Base-by-base conservation (phyloP, 2,113 vertebrate genomes). In the Elachura formosa region DNA sequence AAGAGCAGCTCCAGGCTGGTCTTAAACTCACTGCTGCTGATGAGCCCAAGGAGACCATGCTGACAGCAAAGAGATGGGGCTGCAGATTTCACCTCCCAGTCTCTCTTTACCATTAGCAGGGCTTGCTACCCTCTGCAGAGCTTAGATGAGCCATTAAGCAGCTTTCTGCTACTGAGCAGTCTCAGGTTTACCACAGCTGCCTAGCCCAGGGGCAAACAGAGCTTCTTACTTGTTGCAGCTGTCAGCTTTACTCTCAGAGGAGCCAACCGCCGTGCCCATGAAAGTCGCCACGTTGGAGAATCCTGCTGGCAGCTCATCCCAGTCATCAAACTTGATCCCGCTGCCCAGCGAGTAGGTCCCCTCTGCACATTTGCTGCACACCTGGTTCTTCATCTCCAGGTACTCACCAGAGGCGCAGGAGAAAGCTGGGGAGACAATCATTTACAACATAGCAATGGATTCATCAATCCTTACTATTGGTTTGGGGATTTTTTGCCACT, bases 331-430 rank as follows among this genome's bases (percentile, higher is more conserved):
- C 90, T 99, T 98, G 96, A 99, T 98, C 34, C 99, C 99, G 2
- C 99, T 99, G 93, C 99, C 99, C 56, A 99, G 96, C 0, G 99
- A 99, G 96, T 99, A 99, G 94, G 98, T 99, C 23, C 99, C 99
- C 38, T 99, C 98, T 0, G 98, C 98, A 96, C 99, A 99, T 87
- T 98, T 98, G 78, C 98, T 99, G 96, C 99, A 99, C 75, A 98
- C 97, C 97, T 99, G 99, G 94, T 98, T 98, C 62, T 98, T 98
- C 98, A 99, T 99, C 97, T 99, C 99, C 92, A 99, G 97, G 96
- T 99, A 99, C 93, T 99, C 98, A 2, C 99, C 99, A 13, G 98
- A 98, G 77, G 97, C 97, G 79, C 99, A 99, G 5, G 99, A 99
- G 95, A 99, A 99, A 51, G 99, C 99, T 99, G 96, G 33, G 94